phyloP scores from a whole-genome alignment of 2,113 vertebrate genomes.

The Polypterus bichir region DNA sequence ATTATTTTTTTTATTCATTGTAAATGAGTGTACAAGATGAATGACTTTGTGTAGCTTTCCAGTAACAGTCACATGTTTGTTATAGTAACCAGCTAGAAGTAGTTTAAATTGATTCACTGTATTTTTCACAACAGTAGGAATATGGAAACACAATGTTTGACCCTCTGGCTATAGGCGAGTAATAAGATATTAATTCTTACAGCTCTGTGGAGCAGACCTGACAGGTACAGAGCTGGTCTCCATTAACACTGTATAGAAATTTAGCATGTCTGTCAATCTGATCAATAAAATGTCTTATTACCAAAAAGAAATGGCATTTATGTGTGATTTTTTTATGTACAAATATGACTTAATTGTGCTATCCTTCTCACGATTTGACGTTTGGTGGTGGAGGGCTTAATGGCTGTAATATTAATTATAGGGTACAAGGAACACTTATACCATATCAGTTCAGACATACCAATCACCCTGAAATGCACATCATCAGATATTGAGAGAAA shows the following conservation, averaged over 20 bases:
- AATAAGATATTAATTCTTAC: constrained; percentile 22
- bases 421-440: no score
- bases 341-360: no score
- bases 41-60: background rate
- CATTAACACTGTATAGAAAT: constrained; percentile 53
- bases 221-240: constrained; percentile 34
- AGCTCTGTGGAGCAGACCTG: constrained; percentile 23
- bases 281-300: constrained; percentile 60
- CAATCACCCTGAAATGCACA: no score
- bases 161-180: constrained; percentile 17
- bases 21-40: constrained; percentile 3
- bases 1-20: constrained; percentile 15
- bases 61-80: background rate
- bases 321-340: no score
- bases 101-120: constrained; percentile 2
- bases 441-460: no score
- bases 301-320: constrained; percentile 20
- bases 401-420: no score
- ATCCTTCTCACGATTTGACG: no score
- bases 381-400: no score
- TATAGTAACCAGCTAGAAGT: constrained; percentile 2
- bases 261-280: constrained; percentile 55
- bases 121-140: constrained; percentile 1
- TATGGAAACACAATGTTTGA: constrained; percentile 9
- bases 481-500: no score